A percentile compares a stretch with the other conserved stretches of the same genome.
These are phyloP conservation scores for Gymnothorax reevesii DNA, from an alignment of 2,797 vertebrate species.

Conservation along the genomic window DNA sequence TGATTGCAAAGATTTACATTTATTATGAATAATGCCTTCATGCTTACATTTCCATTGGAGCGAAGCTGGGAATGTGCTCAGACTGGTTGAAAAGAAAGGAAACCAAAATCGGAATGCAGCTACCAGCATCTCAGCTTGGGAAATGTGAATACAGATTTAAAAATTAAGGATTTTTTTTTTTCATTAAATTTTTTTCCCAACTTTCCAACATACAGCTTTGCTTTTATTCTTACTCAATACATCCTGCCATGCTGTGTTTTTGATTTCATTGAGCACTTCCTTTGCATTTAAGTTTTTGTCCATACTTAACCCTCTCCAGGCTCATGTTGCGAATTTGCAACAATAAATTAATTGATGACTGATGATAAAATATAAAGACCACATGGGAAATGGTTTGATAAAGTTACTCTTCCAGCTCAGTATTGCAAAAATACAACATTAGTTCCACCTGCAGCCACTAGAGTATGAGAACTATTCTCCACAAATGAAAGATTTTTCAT, in stretches of 20 bases:
- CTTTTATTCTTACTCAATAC: neutral
- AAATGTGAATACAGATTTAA: neutral
- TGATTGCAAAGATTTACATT: neutral
- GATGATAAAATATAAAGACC: too few relatives aligned
- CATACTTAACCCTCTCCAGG: neutral
- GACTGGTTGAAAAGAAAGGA: neutral
- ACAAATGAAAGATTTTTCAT: too few relatives aligned
- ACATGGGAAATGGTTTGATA: too few relatives aligned
- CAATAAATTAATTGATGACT: too few relatives aligned
- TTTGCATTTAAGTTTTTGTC: neutral
- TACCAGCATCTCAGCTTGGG: neutral
- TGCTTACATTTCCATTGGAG: neutral
- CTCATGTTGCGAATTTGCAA: too few relatives aligned
- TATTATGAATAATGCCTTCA: neutral
- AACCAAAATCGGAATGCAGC: neutral
- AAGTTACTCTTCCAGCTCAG: too few relatives aligned
- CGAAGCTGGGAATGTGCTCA: neutral
- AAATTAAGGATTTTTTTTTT: neutral
- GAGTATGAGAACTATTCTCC: too few relatives aligned
- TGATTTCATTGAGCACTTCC: neutral
- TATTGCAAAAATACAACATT: too few relatives aligned
- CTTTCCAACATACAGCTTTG: neutral
- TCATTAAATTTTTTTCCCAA: neutral
- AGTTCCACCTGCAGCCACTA: too few relatives aligned
- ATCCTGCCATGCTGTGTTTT: neutral